These are phyloP conservation scores for Sphyrna mokarran DNA, from an alignment of 2,113 vertebrate species.

Conservation along the genomic window DNA sequence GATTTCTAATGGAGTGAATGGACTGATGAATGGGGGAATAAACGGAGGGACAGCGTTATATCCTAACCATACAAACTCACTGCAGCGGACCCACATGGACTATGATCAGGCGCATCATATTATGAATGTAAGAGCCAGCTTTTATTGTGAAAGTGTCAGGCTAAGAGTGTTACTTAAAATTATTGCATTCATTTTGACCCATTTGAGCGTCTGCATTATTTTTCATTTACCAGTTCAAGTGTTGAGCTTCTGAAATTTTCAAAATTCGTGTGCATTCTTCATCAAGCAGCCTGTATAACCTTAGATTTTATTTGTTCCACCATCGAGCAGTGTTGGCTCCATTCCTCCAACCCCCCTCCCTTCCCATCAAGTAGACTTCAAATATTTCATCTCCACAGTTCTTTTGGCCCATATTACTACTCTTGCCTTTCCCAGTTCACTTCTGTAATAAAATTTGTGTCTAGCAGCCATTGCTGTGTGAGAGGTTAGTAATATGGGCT, in stretches of 20 bases:
- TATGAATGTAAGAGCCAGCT: conserved; percentile 68
- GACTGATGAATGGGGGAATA: conserved; percentile 60
- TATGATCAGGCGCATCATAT: conserved; percentile 70
- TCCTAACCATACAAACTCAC: conserved; percentile 51
- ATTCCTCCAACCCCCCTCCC: neutral
- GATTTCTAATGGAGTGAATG: conserved; percentile 57
- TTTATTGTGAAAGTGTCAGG: neutral
- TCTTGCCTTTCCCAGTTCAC: neutral
- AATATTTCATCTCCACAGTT: neutral
- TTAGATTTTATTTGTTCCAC: neutral
- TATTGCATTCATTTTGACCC: neutral
- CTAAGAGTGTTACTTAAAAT: neutral
- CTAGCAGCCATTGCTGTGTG: neutral
- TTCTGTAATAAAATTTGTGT: neutral
- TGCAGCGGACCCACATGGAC: conserved; percentile 56
- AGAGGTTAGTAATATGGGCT: neutral
- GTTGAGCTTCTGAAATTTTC: neutral
- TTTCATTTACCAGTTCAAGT: neutral
- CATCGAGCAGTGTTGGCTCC: neutral
- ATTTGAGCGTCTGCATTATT: neutral
- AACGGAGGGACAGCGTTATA: conserved; percentile 55
- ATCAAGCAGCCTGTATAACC: neutral
- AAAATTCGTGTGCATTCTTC: neutral
- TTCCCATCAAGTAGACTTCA: neutral
- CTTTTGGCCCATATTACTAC: neutral